Evolutionary conservation across 2,888 invertebrate genomes (phyloP).

Genomic region (Sarcophaga caerulescens): DNA sequence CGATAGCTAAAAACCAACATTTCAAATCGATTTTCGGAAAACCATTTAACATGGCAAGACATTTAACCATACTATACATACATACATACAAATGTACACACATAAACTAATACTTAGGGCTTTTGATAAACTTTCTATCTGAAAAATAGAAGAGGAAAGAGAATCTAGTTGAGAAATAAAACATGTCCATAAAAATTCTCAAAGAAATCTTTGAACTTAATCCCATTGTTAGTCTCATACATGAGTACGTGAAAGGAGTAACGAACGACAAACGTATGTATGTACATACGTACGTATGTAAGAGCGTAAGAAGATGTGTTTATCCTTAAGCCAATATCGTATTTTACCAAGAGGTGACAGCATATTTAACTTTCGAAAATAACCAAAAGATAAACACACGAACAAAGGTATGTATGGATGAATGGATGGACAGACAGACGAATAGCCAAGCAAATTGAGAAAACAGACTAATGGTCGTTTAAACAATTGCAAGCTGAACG

Average conservation of each 20-base stretch:
- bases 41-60: too few species aligned
- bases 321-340: constrained; percentile 63
- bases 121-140: too few species aligned
- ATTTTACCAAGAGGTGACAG: constrained; percentile 64
- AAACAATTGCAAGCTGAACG: too few species aligned
- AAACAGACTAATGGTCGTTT: too few species aligned
- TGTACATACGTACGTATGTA: too few species aligned
- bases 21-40: too few species aligned
- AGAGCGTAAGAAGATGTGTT: constrained; percentile 21
- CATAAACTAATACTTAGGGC: too few species aligned
- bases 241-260: background rate
- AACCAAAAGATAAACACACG: constrained; percentile 26
- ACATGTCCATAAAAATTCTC: constrained; percentile 39
- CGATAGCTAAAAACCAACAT: too few species aligned
- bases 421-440: background rate
- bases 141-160: too few species aligned
- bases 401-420: background rate
- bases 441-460: too few species aligned
- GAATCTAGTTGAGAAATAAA: constrained; percentile 16
- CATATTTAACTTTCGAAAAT: constrained; percentile 61
- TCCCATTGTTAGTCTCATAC: constrained; percentile 41
- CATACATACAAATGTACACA: too few species aligned
- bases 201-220: constrained; percentile 36
- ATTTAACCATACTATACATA: too few species aligned
- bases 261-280: background rate